Conservation (phyloP, 2,888 invertebrate species). For the Philopedon plagiatum region DNA sequence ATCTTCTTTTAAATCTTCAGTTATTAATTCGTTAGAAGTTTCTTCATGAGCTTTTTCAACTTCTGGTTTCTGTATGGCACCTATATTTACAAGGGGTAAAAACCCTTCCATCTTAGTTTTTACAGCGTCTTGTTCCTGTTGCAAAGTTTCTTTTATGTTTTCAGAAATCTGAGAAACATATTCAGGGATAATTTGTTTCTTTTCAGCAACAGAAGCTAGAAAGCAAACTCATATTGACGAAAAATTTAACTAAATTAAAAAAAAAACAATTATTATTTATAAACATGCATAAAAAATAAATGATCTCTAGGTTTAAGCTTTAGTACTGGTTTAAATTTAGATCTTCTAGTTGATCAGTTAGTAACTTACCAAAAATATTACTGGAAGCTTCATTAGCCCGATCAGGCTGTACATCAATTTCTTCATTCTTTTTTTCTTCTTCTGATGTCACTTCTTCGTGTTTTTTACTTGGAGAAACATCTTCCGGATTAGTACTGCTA, state of each 20-base stretch:
- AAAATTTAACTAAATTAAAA: neutral
- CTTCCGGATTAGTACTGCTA: neutral
- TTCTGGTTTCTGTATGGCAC: neutral
- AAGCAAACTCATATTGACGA: neutral
- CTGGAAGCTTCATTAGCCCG: neutral
- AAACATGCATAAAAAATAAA: too few species aligned
- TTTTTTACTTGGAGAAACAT: neutral
- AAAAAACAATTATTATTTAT: too few species aligned
- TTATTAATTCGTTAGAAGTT: neutral
- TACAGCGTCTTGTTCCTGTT: too few species aligned
- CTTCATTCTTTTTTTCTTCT: neutral
- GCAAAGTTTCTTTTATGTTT: neutral
- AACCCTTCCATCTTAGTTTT: neutral
- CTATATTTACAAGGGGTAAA: neutral
- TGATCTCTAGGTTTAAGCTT: too few species aligned
- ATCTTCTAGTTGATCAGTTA: too few species aligned
- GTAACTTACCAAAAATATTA: neutral
- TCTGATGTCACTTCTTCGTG: neutral
- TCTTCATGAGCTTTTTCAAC: neutral
- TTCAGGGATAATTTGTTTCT: neutral
- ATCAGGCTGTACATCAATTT: neutral
- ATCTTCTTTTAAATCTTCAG: neutral
- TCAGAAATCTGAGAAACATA: neutral
- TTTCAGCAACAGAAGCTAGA: neutral
- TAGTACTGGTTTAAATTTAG: too few species aligned